These are phyloP conservation scores for Tetraneura akinire DNA, from an alignment of 1,140 invertebrate species.

Conservation along the genomic window DNA sequence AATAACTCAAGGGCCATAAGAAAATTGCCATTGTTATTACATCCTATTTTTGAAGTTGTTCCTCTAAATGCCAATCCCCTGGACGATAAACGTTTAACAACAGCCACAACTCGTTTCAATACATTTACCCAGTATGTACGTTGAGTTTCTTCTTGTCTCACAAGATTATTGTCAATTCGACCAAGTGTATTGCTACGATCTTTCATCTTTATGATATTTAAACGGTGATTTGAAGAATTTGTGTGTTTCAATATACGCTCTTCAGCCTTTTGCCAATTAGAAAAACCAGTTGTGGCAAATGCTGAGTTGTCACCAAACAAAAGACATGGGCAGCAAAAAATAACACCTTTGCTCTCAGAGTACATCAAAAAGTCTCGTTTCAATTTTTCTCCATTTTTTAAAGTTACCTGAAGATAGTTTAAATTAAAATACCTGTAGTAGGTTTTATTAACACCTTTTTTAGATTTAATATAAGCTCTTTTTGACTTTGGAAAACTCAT, in stretches of 20 bases:
- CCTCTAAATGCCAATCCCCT: too few species aligned
- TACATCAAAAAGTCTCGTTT: too few species aligned
- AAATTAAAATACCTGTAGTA: too few species aligned
- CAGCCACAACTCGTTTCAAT: too few species aligned
- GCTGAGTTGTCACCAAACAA: too few species aligned
- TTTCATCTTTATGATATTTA: conserved; percentile 18
- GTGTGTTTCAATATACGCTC: conserved; percentile 1
- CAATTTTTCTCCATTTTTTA: too few species aligned
- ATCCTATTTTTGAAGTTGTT: too few species aligned
- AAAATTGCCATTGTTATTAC: too few species aligned
- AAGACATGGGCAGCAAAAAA: too few species aligned
- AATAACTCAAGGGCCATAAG: neutral
- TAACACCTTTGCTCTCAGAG: too few species aligned
- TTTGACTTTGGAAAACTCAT: conserved; percentile 3
- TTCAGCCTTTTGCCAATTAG: neutral
- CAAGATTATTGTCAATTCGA: neutral
- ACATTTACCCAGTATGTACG: neutral
- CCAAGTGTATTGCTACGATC: neutral
- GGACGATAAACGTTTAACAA: too few species aligned
- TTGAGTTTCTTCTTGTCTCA: neutral
- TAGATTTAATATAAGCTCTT: neutral
- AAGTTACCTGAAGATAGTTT: too few species aligned
- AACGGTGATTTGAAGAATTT: conserved; percentile 16
- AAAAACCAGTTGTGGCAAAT: conserved; percentile 18
- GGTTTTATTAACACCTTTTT: conserved; percentile 7